Conservation (phyloP, 2,888 invertebrate species). For the Eledona agricola region DNA sequence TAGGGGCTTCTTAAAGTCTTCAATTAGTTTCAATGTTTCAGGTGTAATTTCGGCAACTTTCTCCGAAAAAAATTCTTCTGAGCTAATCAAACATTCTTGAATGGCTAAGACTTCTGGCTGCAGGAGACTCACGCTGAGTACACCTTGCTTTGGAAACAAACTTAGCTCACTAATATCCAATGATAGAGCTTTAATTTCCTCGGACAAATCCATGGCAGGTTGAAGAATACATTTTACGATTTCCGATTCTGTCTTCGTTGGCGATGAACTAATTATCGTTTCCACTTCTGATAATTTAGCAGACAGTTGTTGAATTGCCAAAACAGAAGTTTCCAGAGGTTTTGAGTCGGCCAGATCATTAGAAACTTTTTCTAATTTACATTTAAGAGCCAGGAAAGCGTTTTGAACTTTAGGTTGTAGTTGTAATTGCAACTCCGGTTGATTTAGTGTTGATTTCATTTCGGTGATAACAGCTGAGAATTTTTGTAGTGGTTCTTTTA, state of each 20-base stretch:
- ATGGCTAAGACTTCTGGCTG: slow-evolving; percentile 20
- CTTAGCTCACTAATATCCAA: not conserved
- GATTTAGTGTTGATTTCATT: too few species aligned
- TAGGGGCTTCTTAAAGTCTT: slow-evolving; percentile 6
- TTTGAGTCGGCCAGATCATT: too few species aligned
- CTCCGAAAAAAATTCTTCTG: slow-evolving; percentile 1
- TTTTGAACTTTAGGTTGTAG: too few species aligned
- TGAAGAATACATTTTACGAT: slow-evolving; percentile 20
- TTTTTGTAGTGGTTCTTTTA: too few species aligned
- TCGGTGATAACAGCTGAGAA: too few species aligned
- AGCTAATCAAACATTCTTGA: slow-evolving; percentile 12
- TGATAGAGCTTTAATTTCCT: slow-evolving; percentile 8
- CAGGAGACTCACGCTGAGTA: not conserved
- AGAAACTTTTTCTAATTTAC: too few species aligned
- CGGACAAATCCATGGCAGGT: not conserved
- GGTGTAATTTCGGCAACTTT: not conserved
- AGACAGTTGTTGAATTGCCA: slow-evolving; percentile 33
- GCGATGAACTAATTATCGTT: slow-evolving; percentile 6
- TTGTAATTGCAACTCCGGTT: too few species aligned
- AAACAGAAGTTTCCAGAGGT: slow-evolving; percentile 28
- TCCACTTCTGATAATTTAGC: slow-evolving; percentile 26
- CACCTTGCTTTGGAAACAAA: slow-evolving; percentile 4
- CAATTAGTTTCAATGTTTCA: slow-evolving; percentile 10
- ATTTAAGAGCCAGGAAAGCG: too few species aligned
- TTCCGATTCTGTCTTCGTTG: slow-evolving; percentile 14